Percentiles rank a stretch among this genome's conserved stretches.
Conservation (phyloP, 2,797 vertebrate genomes). For the Myotis planiceps region DNA sequence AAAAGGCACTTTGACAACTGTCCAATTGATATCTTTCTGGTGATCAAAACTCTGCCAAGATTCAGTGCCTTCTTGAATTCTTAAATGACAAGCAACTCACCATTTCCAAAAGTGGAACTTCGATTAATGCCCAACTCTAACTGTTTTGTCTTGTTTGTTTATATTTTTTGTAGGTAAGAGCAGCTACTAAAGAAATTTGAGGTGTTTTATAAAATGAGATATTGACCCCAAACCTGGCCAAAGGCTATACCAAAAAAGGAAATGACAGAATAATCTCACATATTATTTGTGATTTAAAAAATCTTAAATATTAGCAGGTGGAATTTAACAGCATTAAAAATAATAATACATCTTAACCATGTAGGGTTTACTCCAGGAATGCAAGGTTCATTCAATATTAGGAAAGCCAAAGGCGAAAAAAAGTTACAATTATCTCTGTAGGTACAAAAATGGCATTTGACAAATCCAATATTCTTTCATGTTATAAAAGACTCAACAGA, state of each 20-base stretch:
- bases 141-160: neutral
- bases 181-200: neutral
- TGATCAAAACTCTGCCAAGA: neutral
- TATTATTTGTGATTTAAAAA: neutral
- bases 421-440: neutral
- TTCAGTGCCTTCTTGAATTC: neutral
- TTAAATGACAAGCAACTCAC: neutral
- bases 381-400: neutral
- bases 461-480: neutral
- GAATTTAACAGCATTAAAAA: neutral
- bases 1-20: neutral
- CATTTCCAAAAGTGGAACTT: neutral
- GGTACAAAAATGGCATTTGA: neutral
- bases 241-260: neutral
- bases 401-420: neutral
- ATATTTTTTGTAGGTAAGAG: neutral
- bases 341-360: neutral
- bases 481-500: neutral
- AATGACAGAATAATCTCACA: neutral
- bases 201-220: neutral
- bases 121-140: neutral
- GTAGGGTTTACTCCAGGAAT: neutral
- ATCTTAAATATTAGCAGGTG: neutral
- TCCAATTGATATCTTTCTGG: neutral
- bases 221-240: neutral